phyloP scores from a whole-genome alignment of 2,797 vertebrate genomes.

The Melopsittacus undulatus region DNA sequence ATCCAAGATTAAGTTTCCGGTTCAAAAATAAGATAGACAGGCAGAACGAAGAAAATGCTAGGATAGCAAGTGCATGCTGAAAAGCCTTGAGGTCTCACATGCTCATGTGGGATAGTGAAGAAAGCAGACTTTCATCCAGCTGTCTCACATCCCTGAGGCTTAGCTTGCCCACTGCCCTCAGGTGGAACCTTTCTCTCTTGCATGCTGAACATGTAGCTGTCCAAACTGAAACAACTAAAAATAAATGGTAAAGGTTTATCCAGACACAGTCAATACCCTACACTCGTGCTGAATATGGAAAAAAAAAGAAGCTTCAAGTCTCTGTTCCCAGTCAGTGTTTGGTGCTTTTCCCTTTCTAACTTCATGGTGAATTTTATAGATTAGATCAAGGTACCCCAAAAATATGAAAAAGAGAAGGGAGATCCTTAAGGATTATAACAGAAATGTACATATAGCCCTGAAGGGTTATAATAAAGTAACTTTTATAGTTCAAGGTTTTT shows the following conservation, averaged over 20 bases:
- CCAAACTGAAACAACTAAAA: neutral
- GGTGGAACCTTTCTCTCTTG: neutral
- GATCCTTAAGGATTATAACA: neutral
- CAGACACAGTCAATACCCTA: neutral
- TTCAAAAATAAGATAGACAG: neutral
- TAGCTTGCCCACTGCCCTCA: neutral
- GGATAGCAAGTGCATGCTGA: neutral
- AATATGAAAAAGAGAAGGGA: neutral
- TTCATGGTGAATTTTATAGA: neutral
- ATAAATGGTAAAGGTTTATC: neutral
- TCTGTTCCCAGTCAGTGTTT: neutral
- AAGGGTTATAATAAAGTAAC: neutral
- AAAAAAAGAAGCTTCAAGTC: neutral
- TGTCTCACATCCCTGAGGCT: neutral
- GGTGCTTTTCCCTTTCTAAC: neutral
- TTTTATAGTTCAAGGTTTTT: neutral
- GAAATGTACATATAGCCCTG: neutral
- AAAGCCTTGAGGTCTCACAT: neutral
- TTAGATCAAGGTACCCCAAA: neutral
- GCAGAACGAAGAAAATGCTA: neutral
- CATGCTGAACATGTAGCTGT: neutral
- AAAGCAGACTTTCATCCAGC: neutral
- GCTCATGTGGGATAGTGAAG: neutral
- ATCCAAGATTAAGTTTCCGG: neutral
- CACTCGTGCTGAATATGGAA: neutral